Base-by-base conservation (phyloP, 2,888 invertebrate genomes). In the Tetanocera ferruginea region DNA sequence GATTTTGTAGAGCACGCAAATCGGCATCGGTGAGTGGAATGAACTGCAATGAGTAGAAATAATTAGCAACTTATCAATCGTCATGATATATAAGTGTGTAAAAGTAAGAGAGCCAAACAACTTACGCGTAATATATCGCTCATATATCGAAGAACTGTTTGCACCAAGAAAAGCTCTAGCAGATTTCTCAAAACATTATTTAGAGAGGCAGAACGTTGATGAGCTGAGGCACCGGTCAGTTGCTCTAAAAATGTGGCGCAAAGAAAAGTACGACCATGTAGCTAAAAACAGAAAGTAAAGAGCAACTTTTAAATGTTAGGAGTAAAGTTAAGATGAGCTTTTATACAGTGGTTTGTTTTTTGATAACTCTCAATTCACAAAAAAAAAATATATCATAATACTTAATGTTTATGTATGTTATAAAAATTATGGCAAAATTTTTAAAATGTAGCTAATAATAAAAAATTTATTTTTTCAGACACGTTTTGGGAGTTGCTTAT, bases 211-310 rank as follows among this genome's bases (percentile, higher is more conserved):
- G 96, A 94, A 1, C 92, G 88, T 1, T 85, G 84, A 66, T 87
- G 86, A 25, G 90, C 88, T 11, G 92, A 91, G 34, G 92, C 91
- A 80, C 92, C 91, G 87, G 93, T 96, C 5, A 93, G 94, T 69
- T 92, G 91, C 8, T 96, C 92, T 3, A 97, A 89, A 86, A 96
- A 95, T 17, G 93, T 94, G 62, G 92, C 91, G n/a, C 97, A 93
- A 1, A 97, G 90, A 86, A 96, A 95, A 31, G 94, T 93, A 76
- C 96, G 93, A 84, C 95, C 95, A 87, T 98, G 97, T 0, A 96
- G 93, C 93, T 95, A 91, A 0, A 92, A 91, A 14, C 69, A 25
- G n/a, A 25, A 71, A 17, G 34, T 8, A 49, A 28, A 55, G 2
- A 9, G 19, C 19, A 19, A 23, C 19, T 19, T 5, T 55, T 3